phyloP scores from a whole-genome alignment of 1,140 invertebrate species.

The Drosophila simulans region DNA sequence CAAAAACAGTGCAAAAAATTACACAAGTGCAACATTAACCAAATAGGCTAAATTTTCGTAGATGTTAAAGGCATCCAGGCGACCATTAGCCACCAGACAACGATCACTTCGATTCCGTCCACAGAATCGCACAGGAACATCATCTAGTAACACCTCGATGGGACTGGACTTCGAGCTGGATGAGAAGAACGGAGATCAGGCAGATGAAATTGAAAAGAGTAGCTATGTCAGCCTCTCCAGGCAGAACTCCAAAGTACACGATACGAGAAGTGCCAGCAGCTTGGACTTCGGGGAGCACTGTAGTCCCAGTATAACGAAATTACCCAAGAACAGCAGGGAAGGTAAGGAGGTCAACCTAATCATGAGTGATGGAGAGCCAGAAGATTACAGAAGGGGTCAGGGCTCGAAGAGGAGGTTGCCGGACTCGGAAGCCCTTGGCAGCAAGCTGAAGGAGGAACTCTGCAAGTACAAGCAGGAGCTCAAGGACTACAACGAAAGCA shows the following conservation, averaged over 20 bases:
- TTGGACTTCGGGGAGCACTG: slow-evolving; percentile 2
- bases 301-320: slow-evolving; percentile 1
- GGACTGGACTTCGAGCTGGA: slow-evolving; percentile 43
- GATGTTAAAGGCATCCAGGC: slow-evolving; percentile 33
- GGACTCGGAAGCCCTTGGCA: slow-evolving; percentile 51
- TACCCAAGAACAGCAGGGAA: slow-evolving; percentile 4
- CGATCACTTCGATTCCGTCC: slow-evolving; percentile 4
- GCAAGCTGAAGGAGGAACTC: slow-evolving; percentile 70
- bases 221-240: slow-evolving; percentile 40
- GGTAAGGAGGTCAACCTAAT: neutral
- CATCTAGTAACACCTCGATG: slow-evolving; percentile 16
- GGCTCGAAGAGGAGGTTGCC: neutral
- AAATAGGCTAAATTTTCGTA: slow-evolving; percentile 64
- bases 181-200: slow-evolving; percentile 7
- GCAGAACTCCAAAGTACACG: slow-evolving; percentile 1
- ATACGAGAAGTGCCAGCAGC: slow-evolving; percentile 3
- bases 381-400: slow-evolving; percentile 6
- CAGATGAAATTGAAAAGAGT: slow-evolving; percentile 12
- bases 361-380: slow-evolving; percentile 13
- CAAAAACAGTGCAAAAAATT: slow-evolving; percentile 52
- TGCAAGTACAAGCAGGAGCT: slow-evolving; percentile 77
- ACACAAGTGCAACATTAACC: slow-evolving; percentile 20
- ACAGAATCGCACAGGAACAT: neutral
- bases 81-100: slow-evolving; percentile 15
- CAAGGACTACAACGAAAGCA: slow-evolving; percentile 76